phyloP scores from a whole-genome alignment of 2,113 vertebrate species.

The Desmodus rotundus region DNA sequence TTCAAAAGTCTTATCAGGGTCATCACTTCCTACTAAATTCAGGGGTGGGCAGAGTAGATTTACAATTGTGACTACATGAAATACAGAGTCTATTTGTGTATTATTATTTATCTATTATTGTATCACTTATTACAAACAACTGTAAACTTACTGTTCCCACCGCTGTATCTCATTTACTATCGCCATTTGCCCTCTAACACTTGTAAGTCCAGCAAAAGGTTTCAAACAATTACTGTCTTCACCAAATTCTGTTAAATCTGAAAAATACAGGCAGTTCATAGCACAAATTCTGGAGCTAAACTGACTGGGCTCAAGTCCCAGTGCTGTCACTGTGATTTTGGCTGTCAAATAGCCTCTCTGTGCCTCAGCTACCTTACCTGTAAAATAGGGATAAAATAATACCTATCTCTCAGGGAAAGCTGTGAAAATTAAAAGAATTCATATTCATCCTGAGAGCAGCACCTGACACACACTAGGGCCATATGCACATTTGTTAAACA shows the following conservation, averaged over 20 bases:
- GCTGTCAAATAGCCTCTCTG: not conserved
- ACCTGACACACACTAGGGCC: not conserved
- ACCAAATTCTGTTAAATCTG: not conserved
- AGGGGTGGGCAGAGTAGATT: not conserved
- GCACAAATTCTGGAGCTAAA: not conserved
- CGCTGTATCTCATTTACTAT: not conserved
- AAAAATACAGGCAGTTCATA: slow-evolving; percentile 5
- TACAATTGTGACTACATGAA: not conserved
- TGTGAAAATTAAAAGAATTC: not conserved
- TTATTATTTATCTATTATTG: not conserved
- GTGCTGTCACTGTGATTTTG: not conserved
- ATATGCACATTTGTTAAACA: not conserved
- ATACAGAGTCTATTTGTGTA: not conserved
- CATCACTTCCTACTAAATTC: not conserved
- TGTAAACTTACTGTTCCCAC: not conserved
- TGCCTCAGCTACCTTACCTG: not conserved
- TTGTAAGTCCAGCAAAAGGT: not conserved
- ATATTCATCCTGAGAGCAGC: not conserved
- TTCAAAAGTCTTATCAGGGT: not conserved
- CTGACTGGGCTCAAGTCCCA: not conserved
- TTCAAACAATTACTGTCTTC: not conserved
- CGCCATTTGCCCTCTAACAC: not conserved
- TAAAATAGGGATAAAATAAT: not conserved
- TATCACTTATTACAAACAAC: not conserved
- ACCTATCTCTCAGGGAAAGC: not conserved